phyloP scores from a whole-genome alignment of 2,113 vertebrate species.

The Spea multiplicata region DNA sequence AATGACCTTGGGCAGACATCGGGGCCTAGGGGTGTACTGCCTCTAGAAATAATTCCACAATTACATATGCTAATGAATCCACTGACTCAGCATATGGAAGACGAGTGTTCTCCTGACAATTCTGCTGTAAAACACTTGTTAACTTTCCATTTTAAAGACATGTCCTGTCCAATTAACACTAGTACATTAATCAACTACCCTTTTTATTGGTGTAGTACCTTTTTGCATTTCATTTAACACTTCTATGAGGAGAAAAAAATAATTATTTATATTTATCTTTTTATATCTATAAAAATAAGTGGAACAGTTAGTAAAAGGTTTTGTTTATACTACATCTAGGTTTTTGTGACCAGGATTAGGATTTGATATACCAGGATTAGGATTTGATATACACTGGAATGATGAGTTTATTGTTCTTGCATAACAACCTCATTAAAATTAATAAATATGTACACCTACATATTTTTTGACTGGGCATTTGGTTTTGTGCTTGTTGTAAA shows the following conservation, averaged over 20 bases:
- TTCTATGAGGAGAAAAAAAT: background rate
- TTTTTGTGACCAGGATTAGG: too few species aligned
- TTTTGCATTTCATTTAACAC: background rate
- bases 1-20: conserved; percentile 30
- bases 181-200: conserved; percentile 3
- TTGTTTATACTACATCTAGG: too few species aligned
- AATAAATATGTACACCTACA: too few species aligned
- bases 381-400: too few species aligned
- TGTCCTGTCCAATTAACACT: conserved; percentile 2
- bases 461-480: too few species aligned
- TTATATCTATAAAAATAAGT: too few species aligned
- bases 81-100: conserved; percentile 41
- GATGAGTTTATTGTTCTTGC: too few species aligned
- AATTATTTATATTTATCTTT: too few species aligned
- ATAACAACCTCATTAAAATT: too few species aligned
- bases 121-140: conserved; percentile 16
- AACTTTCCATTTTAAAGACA: conserved; percentile 21
- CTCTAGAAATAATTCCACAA: conserved; percentile 37
- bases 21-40: conserved; percentile 36
- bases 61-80: conserved; percentile 42
- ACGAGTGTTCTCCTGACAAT: conserved; percentile 38
- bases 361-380: too few species aligned
- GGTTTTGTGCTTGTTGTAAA: too few species aligned
- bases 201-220: background rate
- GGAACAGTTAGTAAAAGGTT: too few species aligned